Evolutionary conservation across 2,113 vertebrate species (phyloP).

Genomic region (Callipepla californica): DNA sequence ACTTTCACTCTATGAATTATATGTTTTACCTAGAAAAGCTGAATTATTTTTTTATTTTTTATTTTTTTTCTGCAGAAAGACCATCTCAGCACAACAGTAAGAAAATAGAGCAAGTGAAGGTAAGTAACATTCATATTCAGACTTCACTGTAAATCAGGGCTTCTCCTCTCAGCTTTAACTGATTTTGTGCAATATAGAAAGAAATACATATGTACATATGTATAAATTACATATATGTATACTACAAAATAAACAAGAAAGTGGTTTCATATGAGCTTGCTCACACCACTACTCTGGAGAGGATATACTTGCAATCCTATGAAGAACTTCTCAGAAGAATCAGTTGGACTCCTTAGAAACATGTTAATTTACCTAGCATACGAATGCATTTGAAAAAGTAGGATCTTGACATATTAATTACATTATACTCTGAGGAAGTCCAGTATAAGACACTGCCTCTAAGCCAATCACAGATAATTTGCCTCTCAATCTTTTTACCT

Average conservation of each 20-base stretch:
- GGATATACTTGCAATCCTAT: background rate
- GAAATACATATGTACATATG: background rate
- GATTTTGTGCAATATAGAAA: background rate
- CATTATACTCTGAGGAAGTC: background rate
- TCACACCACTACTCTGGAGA: background rate
- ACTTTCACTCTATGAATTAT: background rate
- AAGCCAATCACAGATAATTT: background rate
- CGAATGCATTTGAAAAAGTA: background rate
- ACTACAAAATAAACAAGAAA: background rate
- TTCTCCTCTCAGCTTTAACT: background rate
- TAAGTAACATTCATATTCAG: background rate
- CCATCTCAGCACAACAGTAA: background rate
- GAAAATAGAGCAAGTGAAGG: background rate
- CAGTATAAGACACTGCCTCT: background rate
- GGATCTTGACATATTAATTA: background rate
- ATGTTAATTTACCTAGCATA: background rate
- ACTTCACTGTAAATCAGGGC: background rate
- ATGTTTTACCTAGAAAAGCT: background rate
- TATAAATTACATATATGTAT: rapidly evolving
- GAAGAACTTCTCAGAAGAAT: background rate
- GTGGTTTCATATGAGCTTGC: background rate
- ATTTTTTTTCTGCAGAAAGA: background rate
- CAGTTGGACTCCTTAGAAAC: background rate
- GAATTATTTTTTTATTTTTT: no score
- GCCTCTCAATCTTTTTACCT: background rate